Evolutionary conservation across 2,113 vertebrate genomes (phyloP), one percentile per base, ranked within the genome.

Genomic region (Genyomyrus donnyi): DNA sequence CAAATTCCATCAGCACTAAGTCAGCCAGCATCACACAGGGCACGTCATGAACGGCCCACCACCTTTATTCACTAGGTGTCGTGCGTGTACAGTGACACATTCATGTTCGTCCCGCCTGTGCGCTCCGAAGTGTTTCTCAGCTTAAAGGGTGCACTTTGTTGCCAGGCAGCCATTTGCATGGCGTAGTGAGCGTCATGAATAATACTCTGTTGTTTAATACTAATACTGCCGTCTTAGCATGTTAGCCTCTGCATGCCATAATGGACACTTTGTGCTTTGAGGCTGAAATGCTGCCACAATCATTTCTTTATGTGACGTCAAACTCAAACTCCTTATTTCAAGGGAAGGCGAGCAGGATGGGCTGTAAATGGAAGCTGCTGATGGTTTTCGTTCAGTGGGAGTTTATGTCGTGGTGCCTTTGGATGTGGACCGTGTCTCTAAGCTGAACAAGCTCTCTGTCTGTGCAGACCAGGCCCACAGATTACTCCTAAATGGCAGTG

Each of bases 121-220:
- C 6, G 1, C 84, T 50, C 21, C n/a, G 3, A 86, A 45, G 45
- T 31, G n/a, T 17, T 49, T 31, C 45, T 86, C 49, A 49, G 83
- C 17, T 42, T 86, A 11, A 86, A 86, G 46, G 84, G 9, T 50
- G 45, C 45, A 86, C n/a, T 86, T 86, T 86, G 84, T 86, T 86
- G 46, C n/a, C 45, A 5, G 45, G n/a, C 84, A 2, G 84, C 84
- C 46, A 86, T 86, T 50, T 50, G 45, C 84, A 85, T 7, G 84
- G 9, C 10, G 48, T 85, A 10, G 84, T 15, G 84, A 50, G 84
- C 21, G 5, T 50, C 45, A 50, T 86, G 84, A 86, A 86, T 86
- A 27, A 86, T 46, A 50, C 84, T 86, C 49, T 31, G 48, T 85
- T 19, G 21, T 27, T 49, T 86, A 49, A 86, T 86, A 86, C 84